Evolutionary conservation across 2,113 vertebrate genomes (phyloP).

Genomic region (Campylomormyrus tamandua): DNA sequence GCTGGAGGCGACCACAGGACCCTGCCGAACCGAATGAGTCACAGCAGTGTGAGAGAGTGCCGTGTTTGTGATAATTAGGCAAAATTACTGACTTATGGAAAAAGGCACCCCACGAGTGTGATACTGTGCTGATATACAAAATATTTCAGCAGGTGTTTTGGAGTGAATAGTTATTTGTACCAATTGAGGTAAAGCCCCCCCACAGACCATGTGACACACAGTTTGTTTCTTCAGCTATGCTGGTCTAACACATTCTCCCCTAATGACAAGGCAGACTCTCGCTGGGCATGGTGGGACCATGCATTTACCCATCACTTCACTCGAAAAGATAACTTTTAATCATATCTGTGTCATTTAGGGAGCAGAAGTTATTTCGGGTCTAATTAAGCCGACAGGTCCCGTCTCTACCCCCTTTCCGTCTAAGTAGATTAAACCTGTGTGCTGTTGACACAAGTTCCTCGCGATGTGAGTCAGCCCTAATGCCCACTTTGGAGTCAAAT

Average conservation of each 20-base stretch:
- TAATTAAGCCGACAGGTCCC: not conserved
- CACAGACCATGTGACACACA: not conserved
- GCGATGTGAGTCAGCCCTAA: conserved; percentile 17
- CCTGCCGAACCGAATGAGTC: conserved; percentile 20
- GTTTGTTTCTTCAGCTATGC: not conserved
- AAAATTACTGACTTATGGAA: not conserved
- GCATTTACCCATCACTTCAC: not conserved
- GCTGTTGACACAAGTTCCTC: conserved; percentile 39
- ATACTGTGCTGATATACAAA: not conserved
- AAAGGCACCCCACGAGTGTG: not conserved
- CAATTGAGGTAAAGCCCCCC: not conserved
- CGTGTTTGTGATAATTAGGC: not conserved
- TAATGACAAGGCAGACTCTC: not conserved
- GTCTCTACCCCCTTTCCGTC: not conserved
- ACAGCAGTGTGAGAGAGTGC: not conserved
- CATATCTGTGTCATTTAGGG: not conserved
- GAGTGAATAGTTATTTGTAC: not conserved
- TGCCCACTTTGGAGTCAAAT: conserved; percentile 42
- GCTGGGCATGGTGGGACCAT: not conserved
- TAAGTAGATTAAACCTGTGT: conserved; percentile 24
- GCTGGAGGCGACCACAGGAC: conserved; percentile 30
- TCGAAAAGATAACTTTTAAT: not conserved
- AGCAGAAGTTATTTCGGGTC: not conserved
- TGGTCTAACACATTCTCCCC: not conserved
- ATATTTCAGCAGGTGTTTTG: not conserved